Base-by-base conservation (phyloP, 2,113 vertebrate species). In the Oceanodroma tethys region DNA sequence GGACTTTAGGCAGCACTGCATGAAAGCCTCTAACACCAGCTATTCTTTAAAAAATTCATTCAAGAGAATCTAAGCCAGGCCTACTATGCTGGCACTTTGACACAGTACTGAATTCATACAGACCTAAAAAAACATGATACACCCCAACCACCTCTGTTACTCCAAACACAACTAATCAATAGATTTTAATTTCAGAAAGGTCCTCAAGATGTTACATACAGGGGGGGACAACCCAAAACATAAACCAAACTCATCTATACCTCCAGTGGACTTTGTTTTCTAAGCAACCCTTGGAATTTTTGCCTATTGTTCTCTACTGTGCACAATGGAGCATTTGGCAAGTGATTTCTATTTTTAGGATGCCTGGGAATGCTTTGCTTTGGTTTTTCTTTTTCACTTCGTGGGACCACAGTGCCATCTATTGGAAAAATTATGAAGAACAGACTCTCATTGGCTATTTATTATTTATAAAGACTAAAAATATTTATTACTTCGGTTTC, bases 331-430 rank as follows among this genome's bases (percentile, higher is more conserved):
- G 53, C 50, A 50, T 80, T 91, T 75, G 58, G 63, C 84, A 95
- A 95, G 67, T 26, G 20, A 76, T 38, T 90, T 92, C 87, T 97
- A 94, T 95, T 96, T 97, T 97, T 96, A 97, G 94, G 32, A 71
- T 13, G n/a, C 60, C 85, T 81, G 83, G 84, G 74, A 95, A 73
- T 25, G 34, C 67, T 88, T 88, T 67, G 50, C 55, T 21, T 32
- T 12, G 6, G 11, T 18, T 42, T 85, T 70, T 18, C 25, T 62
- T 29, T 22, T 50, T 34, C 26, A 0, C 74, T 90, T 42, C 45
- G 38, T 74, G 84, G 55, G 75, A 56, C 36, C 75, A 96, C 88
- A 97, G 90, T 81, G 90, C 97, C 97, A 97, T 95, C 97, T 97
- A 88, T 27, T 92, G 97, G 70, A 34, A 55, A 53, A 63, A 21